Conservation (phyloP, 1,140 invertebrate genomes). For the Saxidomus purpurata region DNA sequence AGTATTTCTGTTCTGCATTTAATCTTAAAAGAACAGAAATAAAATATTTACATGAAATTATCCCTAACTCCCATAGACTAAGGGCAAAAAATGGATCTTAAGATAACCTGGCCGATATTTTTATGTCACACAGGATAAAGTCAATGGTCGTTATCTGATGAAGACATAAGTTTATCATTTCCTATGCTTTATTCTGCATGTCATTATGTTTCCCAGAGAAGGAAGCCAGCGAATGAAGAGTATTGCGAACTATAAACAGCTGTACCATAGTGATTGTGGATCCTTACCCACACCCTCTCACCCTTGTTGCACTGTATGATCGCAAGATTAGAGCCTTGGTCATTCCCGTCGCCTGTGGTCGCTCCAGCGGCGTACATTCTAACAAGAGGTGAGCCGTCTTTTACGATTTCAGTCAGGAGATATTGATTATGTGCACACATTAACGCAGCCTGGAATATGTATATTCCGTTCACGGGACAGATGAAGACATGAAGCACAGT, state of each 20-base stretch:
- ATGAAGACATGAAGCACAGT: background rate
- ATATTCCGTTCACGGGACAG: constrained; percentile 12
- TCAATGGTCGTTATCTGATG: too few relatives aligned
- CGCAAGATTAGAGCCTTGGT: constrained; percentile 7
- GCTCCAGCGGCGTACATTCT: constrained; percentile 2
- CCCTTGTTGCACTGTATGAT: background rate
- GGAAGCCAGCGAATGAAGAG: constrained; percentile 8
- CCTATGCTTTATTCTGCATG: too few relatives aligned
- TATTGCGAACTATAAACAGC: background rate
- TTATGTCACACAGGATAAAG: too few relatives aligned
- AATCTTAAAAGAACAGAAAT: too few relatives aligned
- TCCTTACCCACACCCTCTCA: constrained; percentile 1
- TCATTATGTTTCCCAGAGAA: background rate
- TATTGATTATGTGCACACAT: background rate
- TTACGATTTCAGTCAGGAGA: constrained; percentile 21
- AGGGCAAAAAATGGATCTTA: too few relatives aligned
- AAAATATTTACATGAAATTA: too few relatives aligned
- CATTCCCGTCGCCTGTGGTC: background rate
- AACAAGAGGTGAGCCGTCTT: background rate
- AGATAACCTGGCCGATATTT: too few relatives aligned
- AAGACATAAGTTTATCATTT: too few relatives aligned
- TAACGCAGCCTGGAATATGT: constrained; percentile 25
- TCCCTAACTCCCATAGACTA: too few relatives aligned
- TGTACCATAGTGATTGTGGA: background rate
- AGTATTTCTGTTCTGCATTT: too few relatives aligned